Evolutionary conservation across 92 coral and sea anemone species (phyloP), one percentile per base, ranked within the genome.

Genomic region (Palythoa grandis): DNA sequence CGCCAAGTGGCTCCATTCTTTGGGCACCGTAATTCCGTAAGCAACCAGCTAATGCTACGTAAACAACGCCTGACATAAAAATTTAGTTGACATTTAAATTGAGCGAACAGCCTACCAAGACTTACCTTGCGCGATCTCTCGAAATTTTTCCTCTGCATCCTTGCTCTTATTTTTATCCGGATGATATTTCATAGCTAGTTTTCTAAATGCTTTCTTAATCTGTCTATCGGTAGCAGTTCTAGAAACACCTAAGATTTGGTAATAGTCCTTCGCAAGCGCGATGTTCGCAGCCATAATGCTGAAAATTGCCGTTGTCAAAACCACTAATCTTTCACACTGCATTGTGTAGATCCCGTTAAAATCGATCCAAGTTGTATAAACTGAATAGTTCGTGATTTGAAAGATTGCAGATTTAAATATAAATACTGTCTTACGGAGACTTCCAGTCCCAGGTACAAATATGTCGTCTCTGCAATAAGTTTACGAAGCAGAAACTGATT

Each of bases 91-190:
- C 40, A 69, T 5, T 20, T 5, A n/a, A n/a, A n/a, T 63, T n/a
- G 37, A 13, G 74, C 74, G 40, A 15, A 25, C 47, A 69, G 39
- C 47, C 17, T 0, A 23, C 52, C 8, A 15, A 15, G 68, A 89
- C 95, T 58, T 94, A 96, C 98, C 98, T 94, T 96, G 96, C 12
- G 89, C 98, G n/a, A 96, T 91, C 78, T 94, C 96, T 68, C 95
- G 94, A 76, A 96, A 96, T 90, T 94, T 94, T 39, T 88, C 95
- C 85, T 96, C 98, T 3, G 98, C 98, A 56, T 93, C 98, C 88
- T 94, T 93, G 57, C 91, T 91, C 82, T 95, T 96, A 78, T 94
- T 96, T 89, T 91, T 96, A 76, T 96, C 98, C 8, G 98, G 98
- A 83, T 96, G 98, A 70, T 94, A 94, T 92, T 96, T 96, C 69